Evolutionary conservation across 1,140 invertebrate species (phyloP), one percentile per base, ranked within the genome.

Genomic region (Magallana ariakensis): DNA sequence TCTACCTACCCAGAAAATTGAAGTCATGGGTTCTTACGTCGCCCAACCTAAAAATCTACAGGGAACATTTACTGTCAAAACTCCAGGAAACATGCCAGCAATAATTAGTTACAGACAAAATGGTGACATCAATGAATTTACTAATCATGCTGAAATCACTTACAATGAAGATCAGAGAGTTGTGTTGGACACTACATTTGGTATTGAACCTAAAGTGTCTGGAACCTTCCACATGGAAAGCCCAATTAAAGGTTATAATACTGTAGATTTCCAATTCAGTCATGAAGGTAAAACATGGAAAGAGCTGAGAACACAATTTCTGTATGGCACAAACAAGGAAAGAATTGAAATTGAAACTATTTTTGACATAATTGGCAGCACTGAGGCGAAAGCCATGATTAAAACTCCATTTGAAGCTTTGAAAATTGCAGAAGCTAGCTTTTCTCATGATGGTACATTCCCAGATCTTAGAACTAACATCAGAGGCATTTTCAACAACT

Each of bases 281-380:
- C 89, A 91, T 70, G 26, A 87, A 60, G 89, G 89, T n/a, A 87
- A 66, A 16, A 53, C 56, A 53, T 85, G 84, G 88, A 88, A 87
- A 26, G 80, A 90, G 22, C 89, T 90, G 22, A 82, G 87, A 11
- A 91, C 88, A 13, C 80, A 66, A 26, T 84, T 87, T 55, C 70
- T 88, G 80, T 91, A 91, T 90, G 89, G 85, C 62, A 91, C 90
- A 2, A 88, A 89, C 80, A 86, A 82, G 22, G 87, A 89, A n/a
- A 90, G 88, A 55, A 87, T 91, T 57, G 81, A 88, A n/a, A 55
- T 90, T 56, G 89, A 89, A 75, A 87, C 87, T 46, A 66, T 87
- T 9, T 86, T 90, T 54, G 80, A 86, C 57, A 70, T 89, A 9
- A 46, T 83, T 46, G 80, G 84, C 19, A 60, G 26, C 19, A 26